A percentile compares a stretch with the other conserved stretches of the same genome.
Evolutionary conservation across 2,888 invertebrate genomes (phyloP).

Genomic region (Melieria crassipennis): DNA sequence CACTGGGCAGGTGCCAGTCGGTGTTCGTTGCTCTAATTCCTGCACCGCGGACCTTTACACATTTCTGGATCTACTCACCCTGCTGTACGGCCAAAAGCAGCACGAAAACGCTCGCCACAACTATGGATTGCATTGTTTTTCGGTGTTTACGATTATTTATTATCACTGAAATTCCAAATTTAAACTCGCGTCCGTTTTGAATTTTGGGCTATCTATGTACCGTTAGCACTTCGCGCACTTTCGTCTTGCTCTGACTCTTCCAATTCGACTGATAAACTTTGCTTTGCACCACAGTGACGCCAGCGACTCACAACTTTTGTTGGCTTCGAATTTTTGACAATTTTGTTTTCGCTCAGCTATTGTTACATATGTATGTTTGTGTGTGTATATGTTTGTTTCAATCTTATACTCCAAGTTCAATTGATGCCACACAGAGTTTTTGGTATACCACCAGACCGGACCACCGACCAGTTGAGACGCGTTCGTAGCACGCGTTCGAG

Average conservation of each 20-base stretch:
- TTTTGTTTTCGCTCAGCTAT: background rate
- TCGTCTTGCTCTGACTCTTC: background rate
- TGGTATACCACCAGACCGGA: conserved; percentile 24
- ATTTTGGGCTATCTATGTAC: too few species aligned
- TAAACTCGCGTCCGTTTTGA: too few species aligned
- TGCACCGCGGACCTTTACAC: conserved; percentile 26
- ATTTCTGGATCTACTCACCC: conserved; percentile 57
- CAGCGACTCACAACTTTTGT: background rate
- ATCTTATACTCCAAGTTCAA: background rate
- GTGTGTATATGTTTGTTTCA: background rate
- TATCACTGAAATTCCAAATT: background rate
- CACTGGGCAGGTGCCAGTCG: too few species aligned
- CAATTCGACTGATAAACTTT: background rate
- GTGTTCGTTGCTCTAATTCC: background rate
- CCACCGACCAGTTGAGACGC: conserved; percentile 15
- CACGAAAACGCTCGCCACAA: conserved; percentile 62
- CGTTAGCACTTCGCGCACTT: background rate
- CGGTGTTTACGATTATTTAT: background rate
- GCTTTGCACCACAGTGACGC: background rate
- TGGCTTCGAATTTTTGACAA: background rate
- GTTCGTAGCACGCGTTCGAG: conserved; percentile 31
- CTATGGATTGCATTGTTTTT: conserved; percentile 60
- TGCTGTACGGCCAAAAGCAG: conserved; percentile 64
- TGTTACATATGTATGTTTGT: background rate
- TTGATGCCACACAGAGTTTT: background rate